Evolutionary conservation across 2,888 invertebrate genomes (phyloP).

Genomic region (Eupithecia abbreviata): DNA sequence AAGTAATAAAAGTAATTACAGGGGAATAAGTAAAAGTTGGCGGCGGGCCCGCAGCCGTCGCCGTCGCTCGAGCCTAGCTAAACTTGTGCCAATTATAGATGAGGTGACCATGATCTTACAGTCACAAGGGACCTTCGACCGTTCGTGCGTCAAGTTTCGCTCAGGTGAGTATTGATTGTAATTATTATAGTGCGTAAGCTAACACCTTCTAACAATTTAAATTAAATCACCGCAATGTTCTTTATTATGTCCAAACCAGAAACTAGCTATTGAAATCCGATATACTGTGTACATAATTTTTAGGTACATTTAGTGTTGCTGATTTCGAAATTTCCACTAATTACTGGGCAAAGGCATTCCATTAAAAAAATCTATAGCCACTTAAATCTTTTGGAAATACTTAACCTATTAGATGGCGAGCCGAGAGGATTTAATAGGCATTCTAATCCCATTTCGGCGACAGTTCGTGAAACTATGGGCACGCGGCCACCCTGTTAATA

Average conservation of each 20-base stretch:
- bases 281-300: too few species aligned
- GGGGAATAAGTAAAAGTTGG: conserved; percentile 75
- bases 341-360: neutral
- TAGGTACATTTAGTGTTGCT: neutral
- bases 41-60: conserved; percentile 67
- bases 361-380: neutral
- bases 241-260: neutral
- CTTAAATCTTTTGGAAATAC: conserved; percentile 40
- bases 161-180: neutral
- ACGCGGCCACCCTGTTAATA: conserved; percentile 72
- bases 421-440: conserved; percentile 58
- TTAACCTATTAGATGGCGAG: conserved; percentile 41
- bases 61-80: conserved; percentile 60
- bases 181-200: neutral
- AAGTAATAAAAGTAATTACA: conserved; percentile 77
- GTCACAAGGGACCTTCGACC: conserved; percentile 13
- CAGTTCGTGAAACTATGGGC: conserved; percentile 61
- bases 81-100: conserved; percentile 74
- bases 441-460: conserved; percentile 62
- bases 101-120: conserved; percentile 57
- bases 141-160: neutral
- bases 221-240: neutral
- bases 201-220: neutral
- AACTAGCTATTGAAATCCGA: neutral
- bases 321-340: neutral